Evolutionary conservation across 2,888 invertebrate genomes (phyloP).

Genomic region (Caradrina kadenii): DNA sequence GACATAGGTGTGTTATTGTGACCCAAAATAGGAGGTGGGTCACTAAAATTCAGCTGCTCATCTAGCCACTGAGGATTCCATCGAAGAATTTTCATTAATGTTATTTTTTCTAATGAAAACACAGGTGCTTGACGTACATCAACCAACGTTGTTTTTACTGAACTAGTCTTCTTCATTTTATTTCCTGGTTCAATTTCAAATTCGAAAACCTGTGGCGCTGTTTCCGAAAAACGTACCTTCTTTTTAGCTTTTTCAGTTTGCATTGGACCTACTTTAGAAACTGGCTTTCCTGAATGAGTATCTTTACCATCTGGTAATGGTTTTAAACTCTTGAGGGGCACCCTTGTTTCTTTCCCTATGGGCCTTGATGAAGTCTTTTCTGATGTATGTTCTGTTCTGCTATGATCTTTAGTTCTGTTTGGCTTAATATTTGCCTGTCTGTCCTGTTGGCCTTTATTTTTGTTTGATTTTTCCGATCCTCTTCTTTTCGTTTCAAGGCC

Average conservation of each 20-base stretch:
- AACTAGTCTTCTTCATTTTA: conserved; percentile 80
- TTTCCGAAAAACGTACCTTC: conserved; percentile 79
- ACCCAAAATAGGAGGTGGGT: conserved; percentile 90
- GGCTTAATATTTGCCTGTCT: conserved; percentile 32
- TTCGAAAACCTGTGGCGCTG: conserved; percentile 69
- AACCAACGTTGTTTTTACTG: conserved; percentile 74
- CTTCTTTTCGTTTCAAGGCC: conserved; percentile 61
- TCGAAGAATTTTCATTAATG: conserved; percentile 89
- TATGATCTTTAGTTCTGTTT: conserved; percentile 49
- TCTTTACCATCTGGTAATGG: conserved; percentile 73
- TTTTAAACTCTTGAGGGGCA: conserved; percentile 76
- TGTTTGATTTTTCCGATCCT: conserved; percentile 42
- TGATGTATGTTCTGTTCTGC: conserved; percentile 40
- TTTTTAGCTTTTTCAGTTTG: conserved; percentile 75
- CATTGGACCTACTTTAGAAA: conserved; percentile 79
- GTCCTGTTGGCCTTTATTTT: conserved; percentile 48
- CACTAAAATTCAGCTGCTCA: conserved; percentile 86
- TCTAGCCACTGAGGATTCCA: conserved; percentile 93
- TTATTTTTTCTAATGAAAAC: conserved; percentile 84
- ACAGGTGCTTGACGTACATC: conserved; percentile 76
- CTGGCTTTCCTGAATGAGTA: conserved; percentile 74
- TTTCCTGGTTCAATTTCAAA: conserved; percentile 85
- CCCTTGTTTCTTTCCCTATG: conserved; percentile 61
- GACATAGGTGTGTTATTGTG: conserved; percentile 85
- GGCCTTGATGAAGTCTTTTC: conserved; percentile 39